Evolutionary conservation across 2,113 vertebrate genomes (phyloP).

Genomic region (Pseudorasbora parva): DNA sequence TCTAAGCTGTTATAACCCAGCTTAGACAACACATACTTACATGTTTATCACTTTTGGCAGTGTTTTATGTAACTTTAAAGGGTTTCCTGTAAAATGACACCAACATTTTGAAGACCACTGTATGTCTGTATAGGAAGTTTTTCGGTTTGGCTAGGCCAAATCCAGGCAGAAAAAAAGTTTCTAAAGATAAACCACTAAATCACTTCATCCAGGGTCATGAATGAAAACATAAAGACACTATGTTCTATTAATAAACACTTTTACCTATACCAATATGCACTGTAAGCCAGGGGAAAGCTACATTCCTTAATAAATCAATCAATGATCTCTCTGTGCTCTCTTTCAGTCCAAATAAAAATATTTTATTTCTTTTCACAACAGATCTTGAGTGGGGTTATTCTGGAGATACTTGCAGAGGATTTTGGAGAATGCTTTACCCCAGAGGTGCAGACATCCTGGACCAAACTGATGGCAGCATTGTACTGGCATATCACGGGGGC

Average conservation of each 20-base stretch:
- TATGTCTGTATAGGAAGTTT: too few species aligned
- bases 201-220: neutral
- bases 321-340: too few species aligned
- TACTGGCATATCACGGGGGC: constrained; percentile 90
- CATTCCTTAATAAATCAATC: too few species aligned
- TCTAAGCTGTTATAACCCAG: too few species aligned
- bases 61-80: too few species aligned
- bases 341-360: too few species aligned
- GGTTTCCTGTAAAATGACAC: too few species aligned
- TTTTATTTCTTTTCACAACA: constrained; percentile 59
- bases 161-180: too few species aligned
- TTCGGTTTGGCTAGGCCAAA: too few species aligned
- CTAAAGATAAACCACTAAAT: neutral
- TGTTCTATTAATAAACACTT: neutral
- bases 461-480: constrained; percentile 88
- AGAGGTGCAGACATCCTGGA: constrained; percentile 88
- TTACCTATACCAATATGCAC: neutral
- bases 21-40: too few species aligned
- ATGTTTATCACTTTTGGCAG: too few species aligned
- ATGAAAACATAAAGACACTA: neutral
- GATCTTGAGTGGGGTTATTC: constrained; percentile 90
- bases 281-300: neutral
- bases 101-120: too few species aligned
- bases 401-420: constrained; percentile 90
- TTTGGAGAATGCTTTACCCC: constrained; percentile 87